Percentiles rank a stretch among this genome's conserved stretches.
Evolutionary conservation across 2,888 invertebrate genomes (phyloP).

Genomic region (Drosophila niveifrons): DNA sequence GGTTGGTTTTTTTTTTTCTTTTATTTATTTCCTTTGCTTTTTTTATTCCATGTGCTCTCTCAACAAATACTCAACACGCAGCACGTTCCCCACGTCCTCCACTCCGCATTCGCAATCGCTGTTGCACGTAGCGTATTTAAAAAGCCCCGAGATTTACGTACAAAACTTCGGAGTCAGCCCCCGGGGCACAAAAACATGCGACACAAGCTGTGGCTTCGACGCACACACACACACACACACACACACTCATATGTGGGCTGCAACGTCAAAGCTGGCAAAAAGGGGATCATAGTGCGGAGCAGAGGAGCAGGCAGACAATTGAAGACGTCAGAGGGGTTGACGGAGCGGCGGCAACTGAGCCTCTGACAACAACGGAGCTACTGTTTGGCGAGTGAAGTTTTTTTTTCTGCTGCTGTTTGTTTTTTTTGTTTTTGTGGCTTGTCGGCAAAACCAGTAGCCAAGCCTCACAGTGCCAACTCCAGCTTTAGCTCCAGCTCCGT

Average conservation of each 20-base stretch:
- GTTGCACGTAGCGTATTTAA: constrained; percentile 74
- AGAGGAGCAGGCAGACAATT: no score
- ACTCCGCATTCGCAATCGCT: constrained; percentile 37
- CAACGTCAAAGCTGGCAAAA: constrained; percentile 12
- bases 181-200: constrained; percentile 54
- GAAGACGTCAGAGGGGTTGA: neutral
- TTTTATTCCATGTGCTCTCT: constrained; percentile 36
- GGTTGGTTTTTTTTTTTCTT: constrained; percentile 30
- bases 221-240: constrained; percentile 26
- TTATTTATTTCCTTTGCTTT: constrained; percentile 35
- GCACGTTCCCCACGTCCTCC: constrained; percentile 63
- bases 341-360: constrained; percentile 35
- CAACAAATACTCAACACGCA: constrained; percentile 73
- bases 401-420: neutral
- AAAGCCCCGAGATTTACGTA: constrained; percentile 76
- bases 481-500: constrained; percentile 8
- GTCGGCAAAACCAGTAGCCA: constrained; percentile 72
- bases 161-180: constrained; percentile 55
- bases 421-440: constrained; percentile 44
- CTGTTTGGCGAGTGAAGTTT: constrained; percentile 63
- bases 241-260: constrained; percentile 43
- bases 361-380: constrained; percentile 72
- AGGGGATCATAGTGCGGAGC: no score
- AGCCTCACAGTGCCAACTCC: constrained; percentile 32
- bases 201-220: constrained; percentile 41